A percentile compares a stretch with the other conserved stretches of the same genome.
Evolutionary conservation across 2,888 invertebrate genomes (phyloP).

Genomic region (Scaptomyza polygonia): DNA sequence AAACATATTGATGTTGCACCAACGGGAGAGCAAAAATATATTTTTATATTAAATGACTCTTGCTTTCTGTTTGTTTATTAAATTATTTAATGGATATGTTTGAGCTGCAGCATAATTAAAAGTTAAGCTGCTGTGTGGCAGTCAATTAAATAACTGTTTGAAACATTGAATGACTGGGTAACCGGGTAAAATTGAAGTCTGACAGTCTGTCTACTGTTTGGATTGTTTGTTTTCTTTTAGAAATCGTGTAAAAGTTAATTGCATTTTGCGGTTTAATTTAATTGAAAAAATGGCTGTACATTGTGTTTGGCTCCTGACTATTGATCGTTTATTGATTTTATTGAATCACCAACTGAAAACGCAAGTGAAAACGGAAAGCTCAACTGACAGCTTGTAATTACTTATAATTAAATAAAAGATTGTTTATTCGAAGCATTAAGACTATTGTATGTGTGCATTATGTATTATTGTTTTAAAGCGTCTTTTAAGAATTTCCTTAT

Average conservation of each 20-base stretch:
- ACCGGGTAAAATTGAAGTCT: constrained; percentile 38
- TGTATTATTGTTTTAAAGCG: not conserved
- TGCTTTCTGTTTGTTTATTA: constrained; percentile 20
- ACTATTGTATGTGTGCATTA: not conserved
- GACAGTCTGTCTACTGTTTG: constrained; percentile 4
- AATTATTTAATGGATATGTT: constrained; percentile 45
- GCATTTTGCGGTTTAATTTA: constrained; percentile 59
- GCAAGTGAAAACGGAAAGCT: constrained; percentile 54
- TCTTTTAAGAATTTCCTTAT: not conserved
- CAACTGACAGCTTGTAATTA: too few species aligned
- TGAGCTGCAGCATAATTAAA: constrained; percentile 23
- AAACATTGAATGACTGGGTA: constrained; percentile 61
- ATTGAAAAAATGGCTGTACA: constrained; percentile 53
- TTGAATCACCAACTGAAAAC: constrained; percentile 53
- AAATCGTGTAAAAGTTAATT: constrained; percentile 75
- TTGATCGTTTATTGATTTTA: constrained; percentile 44
- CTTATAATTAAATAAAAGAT: too few species aligned
- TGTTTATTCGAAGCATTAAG: not conserved
- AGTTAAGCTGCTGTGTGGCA: constrained; percentile 9
- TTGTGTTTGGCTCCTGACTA: constrained; percentile 33
- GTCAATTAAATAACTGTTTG: constrained; percentile 37
- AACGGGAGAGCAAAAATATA: not conserved
- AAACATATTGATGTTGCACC: constrained; percentile 34
- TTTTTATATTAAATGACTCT: constrained; percentile 22
- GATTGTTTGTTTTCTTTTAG: constrained; percentile 66